Base-by-base conservation (phyloP, 1,140 invertebrate species). In the Lanistes nyassanus region DNA sequence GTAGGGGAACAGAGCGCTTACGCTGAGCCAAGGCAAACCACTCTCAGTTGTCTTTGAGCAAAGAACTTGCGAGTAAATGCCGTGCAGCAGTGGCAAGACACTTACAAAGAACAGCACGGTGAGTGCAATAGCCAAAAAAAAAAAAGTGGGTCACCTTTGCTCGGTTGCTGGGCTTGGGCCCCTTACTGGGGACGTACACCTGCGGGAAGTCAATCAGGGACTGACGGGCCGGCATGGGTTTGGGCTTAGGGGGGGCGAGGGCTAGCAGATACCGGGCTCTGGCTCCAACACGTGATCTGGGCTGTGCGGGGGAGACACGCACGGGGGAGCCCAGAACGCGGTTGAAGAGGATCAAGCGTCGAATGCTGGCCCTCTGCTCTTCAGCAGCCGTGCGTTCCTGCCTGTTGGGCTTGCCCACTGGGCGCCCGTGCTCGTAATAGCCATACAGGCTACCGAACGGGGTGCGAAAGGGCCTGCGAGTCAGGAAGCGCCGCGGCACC, bases 131-230 rank as follows among this genome's bases (percentile, higher is more conserved):
- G 66, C 26, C 66, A 39, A 51, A 19, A 71, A 58, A 69, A 34
- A 70, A 36, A 75, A 58, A 29, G 42, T 34, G 19, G 69, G 69
- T 78, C 77, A 78, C 77, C 77, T 78, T 78, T 16, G 77, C 53
- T 34, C 73, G 64, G 64, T 78, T 78, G 77, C 77, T 78, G 53
- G 77, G 74, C 67, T 56, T 69, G 13, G 23, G 19, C 21, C 74
- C 77, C 19, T 67, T 72, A 74, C 73, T 34, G 13, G 74, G 77
- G 31, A 78, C 68, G 55, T 72, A 78, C 0, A 78, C 77, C 60
- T 67, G 55, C 26, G 77, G 77, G 31, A 71, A 78, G 29, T 42
- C 74, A 29, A 19, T 69, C n/a, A 75, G 51, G 19, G 68, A 75
- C 23, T 69, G 66, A 6, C 73, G 68, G 26, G 67, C 29, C 21